phyloP scores from a whole-genome alignment of 2,888 invertebrate species.

The Anagyrus pseudococci region DNA sequence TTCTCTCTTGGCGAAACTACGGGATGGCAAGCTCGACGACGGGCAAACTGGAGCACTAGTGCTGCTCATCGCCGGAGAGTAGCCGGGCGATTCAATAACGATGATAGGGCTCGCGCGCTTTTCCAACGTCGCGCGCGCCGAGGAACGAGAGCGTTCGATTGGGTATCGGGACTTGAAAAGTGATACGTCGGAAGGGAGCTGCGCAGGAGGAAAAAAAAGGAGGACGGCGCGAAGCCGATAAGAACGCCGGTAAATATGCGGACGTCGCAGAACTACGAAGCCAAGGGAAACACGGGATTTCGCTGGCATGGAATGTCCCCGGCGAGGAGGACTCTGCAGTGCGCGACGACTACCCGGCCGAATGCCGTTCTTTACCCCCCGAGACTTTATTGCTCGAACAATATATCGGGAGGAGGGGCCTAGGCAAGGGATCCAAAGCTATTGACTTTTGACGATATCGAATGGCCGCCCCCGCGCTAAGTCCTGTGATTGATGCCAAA shows the following conservation, averaged over 20 bases:
- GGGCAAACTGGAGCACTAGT: too few relatives aligned
- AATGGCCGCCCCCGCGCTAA: slow-evolving; percentile 4
- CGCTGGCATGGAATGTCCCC: slow-evolving; percentile 10
- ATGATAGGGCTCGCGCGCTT: too few relatives aligned
- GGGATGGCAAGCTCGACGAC: too few relatives aligned
- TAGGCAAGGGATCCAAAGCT: background rate
- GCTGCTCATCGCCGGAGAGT: too few relatives aligned
- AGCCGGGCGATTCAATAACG: too few relatives aligned
- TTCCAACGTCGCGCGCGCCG: too few relatives aligned
- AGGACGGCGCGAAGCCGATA: slow-evolving; percentile 11
- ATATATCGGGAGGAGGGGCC: slow-evolving; percentile 5
- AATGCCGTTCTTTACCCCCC: background rate
- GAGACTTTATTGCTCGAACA: slow-evolving; percentile 27
- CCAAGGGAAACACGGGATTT: slow-evolving; percentile 13
- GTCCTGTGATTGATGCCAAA: slow-evolving; percentile 24
- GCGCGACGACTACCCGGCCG: background rate
- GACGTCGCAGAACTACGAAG: slow-evolving; percentile 15
- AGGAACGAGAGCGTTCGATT: too few relatives aligned
- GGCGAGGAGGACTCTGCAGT: background rate
- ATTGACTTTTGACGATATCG: slow-evolving; percentile 30
- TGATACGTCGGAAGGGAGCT: background rate
- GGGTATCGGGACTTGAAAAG: background rate
- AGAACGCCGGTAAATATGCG: slow-evolving; percentile 36
- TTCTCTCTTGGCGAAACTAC: too few relatives aligned
- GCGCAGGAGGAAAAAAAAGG: background rate